Percentiles rank a stretch among this genome's conserved stretches.
Conservation (phyloP, 2,113 vertebrate genomes). For the Pelvicachromis taeniatus region DNA sequence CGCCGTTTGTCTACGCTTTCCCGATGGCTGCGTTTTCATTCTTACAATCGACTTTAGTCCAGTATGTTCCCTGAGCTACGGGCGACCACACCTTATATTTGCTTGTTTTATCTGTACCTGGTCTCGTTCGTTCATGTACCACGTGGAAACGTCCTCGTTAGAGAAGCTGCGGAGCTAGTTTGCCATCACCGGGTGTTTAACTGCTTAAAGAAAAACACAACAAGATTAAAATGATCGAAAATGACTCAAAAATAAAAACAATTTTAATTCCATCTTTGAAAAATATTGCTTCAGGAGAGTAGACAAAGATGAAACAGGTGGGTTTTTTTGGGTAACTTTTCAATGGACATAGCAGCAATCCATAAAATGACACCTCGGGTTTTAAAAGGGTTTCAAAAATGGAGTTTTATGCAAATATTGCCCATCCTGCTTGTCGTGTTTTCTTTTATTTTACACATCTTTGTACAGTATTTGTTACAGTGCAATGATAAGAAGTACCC, state of each 20-base stretch:
- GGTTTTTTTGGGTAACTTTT: neutral
- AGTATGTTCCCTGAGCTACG: slow-evolving; percentile 72
- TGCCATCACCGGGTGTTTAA: neutral
- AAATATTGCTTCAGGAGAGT: neutral
- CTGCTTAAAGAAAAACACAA: neutral
- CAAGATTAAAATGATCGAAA: neutral
- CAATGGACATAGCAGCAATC: slow-evolving; percentile 35
- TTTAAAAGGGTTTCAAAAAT: neutral
- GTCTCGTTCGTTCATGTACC: neutral
- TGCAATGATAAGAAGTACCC: slow-evolving; percentile 77
- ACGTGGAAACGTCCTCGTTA: neutral
- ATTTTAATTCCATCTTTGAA: neutral
- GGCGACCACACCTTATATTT: neutral
- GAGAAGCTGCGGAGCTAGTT: neutral
- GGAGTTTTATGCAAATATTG: neutral
- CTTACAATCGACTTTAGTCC: slow-evolving; percentile 51
- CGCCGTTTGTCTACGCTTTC: neutral
- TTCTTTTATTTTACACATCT: slow-evolving; percentile 63
- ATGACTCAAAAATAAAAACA: neutral
- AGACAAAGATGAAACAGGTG: neutral
- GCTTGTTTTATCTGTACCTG: neutral
- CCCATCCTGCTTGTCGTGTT: neutral
- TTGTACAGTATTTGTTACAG: slow-evolving; percentile 83
- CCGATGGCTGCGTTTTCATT: slow-evolving; percentile 7
- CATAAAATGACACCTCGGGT: slow-evolving; percentile 17